Base-by-base conservation (phyloP, 2,888 invertebrate genomes). In the Hemaris fuciformis region DNA sequence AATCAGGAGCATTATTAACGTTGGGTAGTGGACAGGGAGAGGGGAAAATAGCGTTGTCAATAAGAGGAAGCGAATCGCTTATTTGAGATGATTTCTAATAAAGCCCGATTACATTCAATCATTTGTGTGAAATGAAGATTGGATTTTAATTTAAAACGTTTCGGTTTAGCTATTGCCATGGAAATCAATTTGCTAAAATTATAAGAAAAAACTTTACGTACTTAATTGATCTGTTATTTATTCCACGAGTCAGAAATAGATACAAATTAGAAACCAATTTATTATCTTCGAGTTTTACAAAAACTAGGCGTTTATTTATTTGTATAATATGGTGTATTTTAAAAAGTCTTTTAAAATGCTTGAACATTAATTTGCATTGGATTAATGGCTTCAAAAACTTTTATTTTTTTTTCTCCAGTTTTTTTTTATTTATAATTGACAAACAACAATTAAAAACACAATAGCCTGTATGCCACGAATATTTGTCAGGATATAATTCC, bases 31-130 rank as follows among this genome's bases (percentile, higher is more conserved):
- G 66, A 72, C 62, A 66, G 67, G 74, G 77, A 76, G 75, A 68
- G 69, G 69, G 69, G 64, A 70, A 59, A 64, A 63, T 64, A 68
- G 70, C 61, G 45, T 45, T 62, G 60, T 64, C 61, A 34, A 74
- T n/a, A 66, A 69, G 80, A 74, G 76, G 71, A 62, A 77, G 77
- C 77, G 77, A 59, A 34, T 53, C 27, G 53, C 53, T 31, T 15
- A 31, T 56, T 60, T 64, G 23, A 10, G 34, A 38, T 38, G 38
- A 57, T n/a, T 57, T 57, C 34, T 38, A 57, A 15, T n/a, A 38
- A 10, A n/a, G 7, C n/a, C 23, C n/a, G 23, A 23, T 23, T n/a
- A 3, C 20, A 20, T 53, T n/a, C 15, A 31, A 25, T 53, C 8
- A 53, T 18, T 38, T 57, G 38, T 57, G 34, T 23, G 41, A 57